Base-by-base conservation (phyloP, 2,113 vertebrate species). In the Oceanodroma tethys region DNA sequence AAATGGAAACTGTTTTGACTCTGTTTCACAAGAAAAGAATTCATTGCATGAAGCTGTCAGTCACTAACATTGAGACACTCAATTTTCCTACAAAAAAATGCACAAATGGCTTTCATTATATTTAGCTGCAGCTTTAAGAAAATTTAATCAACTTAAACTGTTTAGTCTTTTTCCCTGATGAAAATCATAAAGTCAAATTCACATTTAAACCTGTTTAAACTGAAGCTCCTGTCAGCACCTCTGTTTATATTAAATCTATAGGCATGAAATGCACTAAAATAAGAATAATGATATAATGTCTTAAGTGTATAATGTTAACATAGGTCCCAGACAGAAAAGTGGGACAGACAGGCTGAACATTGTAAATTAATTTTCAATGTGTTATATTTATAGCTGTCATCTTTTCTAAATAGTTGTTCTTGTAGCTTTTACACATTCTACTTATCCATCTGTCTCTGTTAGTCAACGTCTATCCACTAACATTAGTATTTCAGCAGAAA, bases 111-210 rank as follows among this genome's bases (percentile, higher is more conserved):
- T 98, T 98, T 98, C 98, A 98, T 98, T 98, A 98, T 95, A 97
- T 98, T 98, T 98, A 98, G 97, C 98, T 98, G 96, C 97, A 98
- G 98, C 97, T 98, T 98, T 98, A 98, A 98, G 98, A 98, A 98
- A 98, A 98, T 98, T 98, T 98, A 98, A 98, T 98, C 98, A 98
- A 97, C 97, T 98, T 98, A 98, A 98, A 98, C 97, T 98, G 98
- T 98, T 98, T 98, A 98, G 97, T 98, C 98, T 98, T 98, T 98
- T 98, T 97, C 97, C 97, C 97, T 98, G 97, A 98, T 98, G 98
- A 98, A 98, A 98, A 98, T 98, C 97, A 97, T 98, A 96, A 96
- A 98, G 98, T 97, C 82, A 91, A 97, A 98, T 97, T 98, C 97
- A 98, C 97, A 98, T 95, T 95, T 97, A 96, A 97, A 98, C 97